A percentile compares a stretch with the other conserved stretches of the same genome.
phyloP scores from a whole-genome alignment of 2,888 invertebrate genomes.

The Eilema depressum region DNA sequence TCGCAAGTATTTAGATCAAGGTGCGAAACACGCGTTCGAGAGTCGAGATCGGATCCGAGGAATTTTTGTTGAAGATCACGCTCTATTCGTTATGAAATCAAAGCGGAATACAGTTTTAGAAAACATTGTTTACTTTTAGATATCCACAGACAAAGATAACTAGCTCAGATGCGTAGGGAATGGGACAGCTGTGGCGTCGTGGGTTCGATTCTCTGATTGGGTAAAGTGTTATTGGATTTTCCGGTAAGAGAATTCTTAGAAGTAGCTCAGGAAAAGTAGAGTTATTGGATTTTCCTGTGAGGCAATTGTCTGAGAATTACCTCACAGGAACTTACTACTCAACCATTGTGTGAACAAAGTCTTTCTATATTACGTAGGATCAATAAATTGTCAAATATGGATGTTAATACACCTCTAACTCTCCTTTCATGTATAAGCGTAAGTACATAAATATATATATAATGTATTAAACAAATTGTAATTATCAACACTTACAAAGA shows the following conservation, averaged over 20 bases:
- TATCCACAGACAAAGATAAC: constrained; percentile 44
- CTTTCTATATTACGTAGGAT: background rate
- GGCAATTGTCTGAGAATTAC: too few relatives aligned
- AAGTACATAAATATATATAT: background rate
- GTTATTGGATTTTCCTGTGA: too few relatives aligned
- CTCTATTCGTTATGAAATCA: constrained; percentile 72
- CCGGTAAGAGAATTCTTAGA: background rate
- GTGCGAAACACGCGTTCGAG: constrained; percentile 84
- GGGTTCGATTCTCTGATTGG: background rate
- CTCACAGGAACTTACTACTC: too few relatives aligned
- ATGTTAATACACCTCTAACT: background rate
- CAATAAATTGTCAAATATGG: background rate
- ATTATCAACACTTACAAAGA: background rate
- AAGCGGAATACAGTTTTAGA: constrained; percentile 63
- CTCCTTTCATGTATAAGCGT: background rate
- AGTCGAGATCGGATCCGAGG: constrained; percentile 81
- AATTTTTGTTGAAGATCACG: constrained; percentile 82
- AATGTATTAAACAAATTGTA: background rate
- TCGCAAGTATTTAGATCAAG: constrained; percentile 87
- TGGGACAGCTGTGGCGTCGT: background rate
- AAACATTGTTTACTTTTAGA: constrained; percentile 42
- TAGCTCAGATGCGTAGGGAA: constrained; percentile 35
- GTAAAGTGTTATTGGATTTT: background rate
- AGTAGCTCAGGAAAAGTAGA: too few relatives aligned
- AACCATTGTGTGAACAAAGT: background rate